A percentile compares a stretch with the other conserved stretches of the same genome.
phyloP scores from a whole-genome alignment of 1,140 invertebrate genomes.

The Micrasema longulum region DNA sequence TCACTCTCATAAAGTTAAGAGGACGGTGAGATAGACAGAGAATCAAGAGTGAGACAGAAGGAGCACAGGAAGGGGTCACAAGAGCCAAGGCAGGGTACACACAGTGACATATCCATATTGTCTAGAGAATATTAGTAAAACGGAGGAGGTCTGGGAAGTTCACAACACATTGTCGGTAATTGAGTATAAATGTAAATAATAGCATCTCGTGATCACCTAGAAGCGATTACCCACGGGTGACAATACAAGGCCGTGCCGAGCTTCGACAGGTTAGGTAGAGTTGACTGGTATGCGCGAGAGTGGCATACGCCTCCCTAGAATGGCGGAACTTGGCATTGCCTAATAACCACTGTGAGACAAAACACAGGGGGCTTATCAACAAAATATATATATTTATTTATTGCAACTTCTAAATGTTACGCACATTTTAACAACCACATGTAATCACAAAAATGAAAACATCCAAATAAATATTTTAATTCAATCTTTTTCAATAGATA shows the following conservation, averaged over 20 bases:
- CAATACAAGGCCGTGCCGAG: constrained; percentile 35
- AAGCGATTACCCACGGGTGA: constrained; percentile 54
- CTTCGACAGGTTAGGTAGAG: not conserved
- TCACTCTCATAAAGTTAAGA: constrained; percentile 32
- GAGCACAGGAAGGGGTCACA: constrained; percentile 43
- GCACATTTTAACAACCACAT: constrained; percentile 55
- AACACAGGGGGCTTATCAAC: constrained; percentile 50
- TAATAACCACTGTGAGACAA: constrained; percentile 50
- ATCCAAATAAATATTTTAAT: constrained; percentile 47
- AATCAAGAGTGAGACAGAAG: constrained; percentile 47
- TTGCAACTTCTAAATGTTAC: constrained; percentile 55
- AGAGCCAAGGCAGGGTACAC: constrained; percentile 52
- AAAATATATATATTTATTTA: constrained; percentile 53
- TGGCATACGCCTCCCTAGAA: not conserved
- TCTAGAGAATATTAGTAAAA: constrained; percentile 40
- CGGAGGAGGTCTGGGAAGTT: constrained; percentile 44
- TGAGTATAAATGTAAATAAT: constrained; percentile 53
- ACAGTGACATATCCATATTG: constrained; percentile 47
- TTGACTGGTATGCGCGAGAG: too few relatives aligned
- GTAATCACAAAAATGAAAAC: constrained; percentile 55
- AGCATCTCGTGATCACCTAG: constrained; percentile 55
- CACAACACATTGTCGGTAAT: constrained; percentile 54
- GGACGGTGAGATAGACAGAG: constrained; percentile 43
- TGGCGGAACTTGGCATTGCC: constrained; percentile 42
- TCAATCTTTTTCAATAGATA: constrained; percentile 36